A percentile compares a stretch with the other conserved stretches of the same genome.
Conservation (phyloP, 2,888 invertebrate genomes). For the Sthenelais limicola region DNA sequence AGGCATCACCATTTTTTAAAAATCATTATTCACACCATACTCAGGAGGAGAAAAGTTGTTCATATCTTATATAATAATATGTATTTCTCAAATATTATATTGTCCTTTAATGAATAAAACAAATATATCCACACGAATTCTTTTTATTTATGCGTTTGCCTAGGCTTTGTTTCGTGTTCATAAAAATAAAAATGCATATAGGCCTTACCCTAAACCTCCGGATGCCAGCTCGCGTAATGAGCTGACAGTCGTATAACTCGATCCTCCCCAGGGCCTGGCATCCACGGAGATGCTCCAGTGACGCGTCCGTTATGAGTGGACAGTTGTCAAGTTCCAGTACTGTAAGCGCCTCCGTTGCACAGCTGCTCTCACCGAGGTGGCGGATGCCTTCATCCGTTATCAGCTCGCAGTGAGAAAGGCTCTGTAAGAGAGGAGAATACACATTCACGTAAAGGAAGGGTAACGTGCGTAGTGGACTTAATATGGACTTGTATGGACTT, state of each 20-base stretch:
- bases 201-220: slow-evolving; percentile 87
- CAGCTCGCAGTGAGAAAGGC: slow-evolving; percentile 97
- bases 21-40: no score
- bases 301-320: slow-evolving; percentile 96
- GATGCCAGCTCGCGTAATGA: slow-evolving; percentile 97
- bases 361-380: slow-evolving; percentile 92
- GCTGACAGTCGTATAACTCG: slow-evolving; percentile 98
- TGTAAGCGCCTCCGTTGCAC: slow-evolving; percentile 83
- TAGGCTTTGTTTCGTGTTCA: no score
- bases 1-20: no score
- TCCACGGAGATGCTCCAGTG: slow-evolving; percentile 92
- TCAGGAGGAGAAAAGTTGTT: no score
- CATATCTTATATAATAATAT: no score
- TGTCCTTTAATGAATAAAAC: no score
- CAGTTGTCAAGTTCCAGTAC: slow-evolving; percentile 99
- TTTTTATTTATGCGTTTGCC: no score
- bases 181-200: neutral
- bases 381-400: slow-evolving; percentile 99
- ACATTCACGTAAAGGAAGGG: no score
- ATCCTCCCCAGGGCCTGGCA: slow-evolving; percentile 97
- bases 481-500: no score
- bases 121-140: no score
- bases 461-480: no score
- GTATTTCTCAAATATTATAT: no score
- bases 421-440: slow-evolving; percentile 78